Percentiles rank a stretch among this genome's conserved stretches.
These are phyloP conservation scores for Drosophila austrosaltans DNA, from an alignment of 2,888 invertebrate genomes.

Conservation along the genomic window DNA sequence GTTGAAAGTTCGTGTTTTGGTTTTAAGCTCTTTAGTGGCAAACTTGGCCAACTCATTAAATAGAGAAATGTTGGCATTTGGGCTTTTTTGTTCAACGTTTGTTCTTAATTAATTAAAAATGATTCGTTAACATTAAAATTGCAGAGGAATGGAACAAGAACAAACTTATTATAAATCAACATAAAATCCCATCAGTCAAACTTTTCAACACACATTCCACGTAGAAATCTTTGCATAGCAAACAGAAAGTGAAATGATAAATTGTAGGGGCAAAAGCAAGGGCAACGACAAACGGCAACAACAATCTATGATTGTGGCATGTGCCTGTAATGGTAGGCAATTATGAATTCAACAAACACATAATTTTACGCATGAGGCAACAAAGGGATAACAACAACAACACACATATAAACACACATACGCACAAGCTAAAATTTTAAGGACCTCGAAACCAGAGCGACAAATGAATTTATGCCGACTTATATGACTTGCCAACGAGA, in stretches of 20 bases:
- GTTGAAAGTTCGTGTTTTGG: conserved; percentile 22
- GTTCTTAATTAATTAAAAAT: conserved; percentile 44
- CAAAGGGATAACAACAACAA: conserved; percentile 47
- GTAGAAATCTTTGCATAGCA: conserved; percentile 28
- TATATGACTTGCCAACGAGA: conserved; percentile 45
- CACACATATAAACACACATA: neutral
- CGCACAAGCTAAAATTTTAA: conserved; percentile 1
- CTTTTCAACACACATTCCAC: conserved; percentile 42
- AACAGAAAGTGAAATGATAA: conserved; percentile 50
- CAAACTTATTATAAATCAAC: conserved; percentile 42
- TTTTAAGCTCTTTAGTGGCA: conserved; percentile 38
- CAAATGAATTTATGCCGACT: conserved; percentile 42
- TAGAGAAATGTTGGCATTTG: neutral
- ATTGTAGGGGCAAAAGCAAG: conserved; percentile 30
- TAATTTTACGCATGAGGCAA: conserved; percentile 52
- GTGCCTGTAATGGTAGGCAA: conserved; percentile 51
- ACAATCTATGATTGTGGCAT: conserved; percentile 40
- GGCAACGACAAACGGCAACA: conserved; percentile 15
- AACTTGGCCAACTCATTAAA: conserved; percentile 23
- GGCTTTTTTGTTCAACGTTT: conserved; percentile 17
- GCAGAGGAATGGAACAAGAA: neutral
- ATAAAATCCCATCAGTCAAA: conserved; percentile 45
- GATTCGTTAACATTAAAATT: conserved; percentile 36
- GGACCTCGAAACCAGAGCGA: neutral
- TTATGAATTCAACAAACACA: conserved; percentile 57